Conservation (phyloP, 2,888 invertebrate genomes). For the Acronicta alni region DNA sequence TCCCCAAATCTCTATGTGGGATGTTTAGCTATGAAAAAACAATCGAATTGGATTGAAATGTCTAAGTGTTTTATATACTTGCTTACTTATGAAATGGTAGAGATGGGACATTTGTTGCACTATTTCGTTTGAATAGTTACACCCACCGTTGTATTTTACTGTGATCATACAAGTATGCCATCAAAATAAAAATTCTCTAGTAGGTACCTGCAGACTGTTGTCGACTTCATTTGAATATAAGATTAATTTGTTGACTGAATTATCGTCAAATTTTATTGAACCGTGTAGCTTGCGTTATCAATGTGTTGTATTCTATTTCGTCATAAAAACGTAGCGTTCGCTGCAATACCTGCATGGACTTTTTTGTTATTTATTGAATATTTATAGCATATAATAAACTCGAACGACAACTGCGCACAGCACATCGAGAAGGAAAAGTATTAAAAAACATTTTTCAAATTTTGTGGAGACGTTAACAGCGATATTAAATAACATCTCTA, state of each 20-base stretch:
- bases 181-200: slow-evolving; percentile 23
- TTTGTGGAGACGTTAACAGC: slow-evolving; percentile 84
- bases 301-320: slow-evolving; percentile 48
- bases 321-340: slow-evolving; percentile 43
- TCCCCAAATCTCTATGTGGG: slow-evolving; percentile 66
- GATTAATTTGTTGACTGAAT: slow-evolving; percentile 47
- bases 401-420: slow-evolving; percentile 66
- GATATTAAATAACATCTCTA: slow-evolving; percentile 88
- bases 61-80: slow-evolving; percentile 36
- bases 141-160: slow-evolving; percentile 20
- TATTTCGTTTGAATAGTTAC: slow-evolving; percentile 16
- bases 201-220: slow-evolving; percentile 10
- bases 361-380: slow-evolving; percentile 70
- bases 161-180: slow-evolving; percentile 5
- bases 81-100: slow-evolving; percentile 22
- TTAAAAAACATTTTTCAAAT: slow-evolving; percentile 69
- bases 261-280: slow-evolving; percentile 36
- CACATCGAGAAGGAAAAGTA: slow-evolving; percentile 65
- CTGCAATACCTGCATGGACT: slow-evolving; percentile 38
- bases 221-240: slow-evolving; percentile 43
- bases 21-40: slow-evolving; percentile 53
- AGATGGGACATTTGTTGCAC: slow-evolving; percentile 15
- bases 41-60: slow-evolving; percentile 51
- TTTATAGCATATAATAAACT: slow-evolving; percentile 77
- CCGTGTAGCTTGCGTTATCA: slow-evolving; percentile 19